Evolutionary conservation across 2,113 vertebrate genomes (phyloP).

Genomic region (Eidolon helvum): DNA sequence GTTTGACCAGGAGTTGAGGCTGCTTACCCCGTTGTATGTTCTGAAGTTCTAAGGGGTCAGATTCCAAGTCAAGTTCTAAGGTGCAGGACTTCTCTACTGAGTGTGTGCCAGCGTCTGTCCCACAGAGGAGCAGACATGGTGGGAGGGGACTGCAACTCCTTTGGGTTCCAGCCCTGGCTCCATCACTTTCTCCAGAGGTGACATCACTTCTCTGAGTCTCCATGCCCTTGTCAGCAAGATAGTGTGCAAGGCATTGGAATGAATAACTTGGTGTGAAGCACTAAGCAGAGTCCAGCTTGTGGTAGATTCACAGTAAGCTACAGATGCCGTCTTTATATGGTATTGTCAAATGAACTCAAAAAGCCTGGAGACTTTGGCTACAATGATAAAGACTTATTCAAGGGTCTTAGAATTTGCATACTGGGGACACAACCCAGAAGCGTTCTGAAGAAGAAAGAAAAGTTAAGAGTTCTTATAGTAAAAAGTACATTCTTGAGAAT

Average conservation of each 20-base stretch:
- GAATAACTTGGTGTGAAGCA: not conserved
- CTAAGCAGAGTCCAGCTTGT: not conserved
- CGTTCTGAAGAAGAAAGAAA: not conserved
- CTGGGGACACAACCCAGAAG: not conserved
- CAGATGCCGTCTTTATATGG: not conserved
- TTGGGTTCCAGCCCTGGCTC: not conserved
- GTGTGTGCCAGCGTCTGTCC: not conserved
- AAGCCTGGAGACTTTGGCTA: not conserved
- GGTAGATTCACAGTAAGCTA: not conserved
- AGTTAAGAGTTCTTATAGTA: not conserved
- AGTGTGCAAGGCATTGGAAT: not conserved
- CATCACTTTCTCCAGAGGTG: not conserved
- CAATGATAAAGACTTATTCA: not conserved
- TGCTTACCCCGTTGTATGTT: not conserved
- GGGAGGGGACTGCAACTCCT: not conserved
- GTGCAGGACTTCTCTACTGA: not conserved
- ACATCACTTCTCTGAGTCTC: not conserved
- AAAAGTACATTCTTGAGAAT: not conserved
- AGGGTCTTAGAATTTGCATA: not conserved
- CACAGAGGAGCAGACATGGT: not conserved
- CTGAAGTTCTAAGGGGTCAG: not conserved
- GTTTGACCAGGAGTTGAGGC: not conserved
- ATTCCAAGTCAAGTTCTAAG: no score
- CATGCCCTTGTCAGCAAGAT: not conserved
- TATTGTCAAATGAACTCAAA: not conserved